Percentiles rank a stretch among this genome's conserved stretches.
These are phyloP conservation scores for Hyalella azteca DNA, from an alignment of 2,888 invertebrate genomes.

Conservation along the genomic window DNA sequence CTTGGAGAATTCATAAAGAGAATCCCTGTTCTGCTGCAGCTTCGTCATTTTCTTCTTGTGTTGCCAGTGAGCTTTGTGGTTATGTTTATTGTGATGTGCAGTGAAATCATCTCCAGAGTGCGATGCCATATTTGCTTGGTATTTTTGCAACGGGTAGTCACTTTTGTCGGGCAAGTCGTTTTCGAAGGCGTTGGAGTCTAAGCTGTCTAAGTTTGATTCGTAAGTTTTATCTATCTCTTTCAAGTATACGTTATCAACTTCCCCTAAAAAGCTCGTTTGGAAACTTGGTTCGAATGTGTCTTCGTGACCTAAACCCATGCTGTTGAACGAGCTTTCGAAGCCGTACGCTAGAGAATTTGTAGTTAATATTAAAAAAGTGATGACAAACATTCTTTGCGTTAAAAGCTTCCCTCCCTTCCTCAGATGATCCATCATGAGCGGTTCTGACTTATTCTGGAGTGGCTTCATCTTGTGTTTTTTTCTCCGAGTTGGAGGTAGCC, in stretches of 20 bases:
- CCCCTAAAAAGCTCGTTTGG: slow-evolving; percentile 19
- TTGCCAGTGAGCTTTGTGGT: not conserved
- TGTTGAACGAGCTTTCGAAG: slow-evolving; percentile 8
- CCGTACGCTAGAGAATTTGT: not conserved
- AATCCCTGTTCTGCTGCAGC: not conserved
- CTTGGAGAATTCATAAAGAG: not conserved
- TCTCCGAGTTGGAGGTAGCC: no score
- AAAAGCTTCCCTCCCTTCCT: no score
- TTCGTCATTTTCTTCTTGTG: not conserved
- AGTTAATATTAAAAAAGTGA: not conserved
- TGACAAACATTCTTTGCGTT: no score
- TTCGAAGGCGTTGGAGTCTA: not conserved
- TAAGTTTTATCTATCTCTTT: slow-evolving; percentile 7
- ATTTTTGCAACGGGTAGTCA: not conserved
- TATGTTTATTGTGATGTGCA: not conserved
- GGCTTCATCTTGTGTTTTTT: no score
- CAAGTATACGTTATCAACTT: slow-evolving; percentile 4
- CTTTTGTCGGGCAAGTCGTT: not conserved
- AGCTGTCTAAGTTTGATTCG: not conserved
- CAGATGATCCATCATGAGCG: no score
- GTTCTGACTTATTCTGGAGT: no score
- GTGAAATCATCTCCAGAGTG: not conserved
- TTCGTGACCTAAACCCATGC: slow-evolving; percentile 13
- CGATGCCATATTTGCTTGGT: not conserved
- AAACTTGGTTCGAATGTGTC: slow-evolving; percentile 25